Conservation (phyloP, 2,797 vertebrate genomes). For the Cryptoblepharus egeriae region DNA sequence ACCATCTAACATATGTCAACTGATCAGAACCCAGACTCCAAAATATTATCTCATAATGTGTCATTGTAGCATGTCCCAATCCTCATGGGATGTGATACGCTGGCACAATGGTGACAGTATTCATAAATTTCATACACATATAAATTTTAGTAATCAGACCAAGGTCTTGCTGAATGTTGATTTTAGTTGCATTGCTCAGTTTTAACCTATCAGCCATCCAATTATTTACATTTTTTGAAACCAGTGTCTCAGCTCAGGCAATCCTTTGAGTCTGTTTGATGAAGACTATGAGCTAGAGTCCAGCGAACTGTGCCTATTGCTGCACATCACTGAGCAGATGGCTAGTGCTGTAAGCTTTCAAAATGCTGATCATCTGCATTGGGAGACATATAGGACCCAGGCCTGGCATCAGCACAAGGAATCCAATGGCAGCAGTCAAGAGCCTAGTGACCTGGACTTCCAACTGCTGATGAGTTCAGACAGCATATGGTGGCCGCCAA, state of each 20-base stretch:
- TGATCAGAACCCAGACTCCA: neutral
- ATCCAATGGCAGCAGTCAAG: too few species aligned
- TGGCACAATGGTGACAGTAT: neutral
- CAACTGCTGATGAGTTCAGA: too few species aligned
- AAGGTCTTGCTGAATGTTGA: neutral
- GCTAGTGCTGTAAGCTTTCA: too few species aligned
- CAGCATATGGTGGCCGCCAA: too few species aligned
- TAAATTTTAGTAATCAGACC: neutral
- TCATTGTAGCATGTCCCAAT: neutral
- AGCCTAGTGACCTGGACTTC: too few species aligned
- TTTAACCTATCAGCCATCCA: neutral
- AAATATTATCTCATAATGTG: too few species aligned
- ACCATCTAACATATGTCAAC: neutral
- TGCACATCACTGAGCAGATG: neutral
- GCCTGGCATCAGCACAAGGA: too few species aligned
- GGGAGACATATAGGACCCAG: too few species aligned
- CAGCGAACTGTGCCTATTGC: neutral
- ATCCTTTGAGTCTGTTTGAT: neutral
- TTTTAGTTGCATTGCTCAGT: neutral
- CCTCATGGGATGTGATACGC: neutral
- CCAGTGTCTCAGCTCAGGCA: neutral
- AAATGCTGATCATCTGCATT: too few species aligned
- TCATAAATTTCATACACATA: neutral
- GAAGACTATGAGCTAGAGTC: neutral
- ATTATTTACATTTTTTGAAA: neutral